Evolutionary conservation across 2,113 vertebrate genomes (phyloP), one percentile per base, ranked within the genome.

Genomic region (Periophthalmodon schlosseri): DNA sequence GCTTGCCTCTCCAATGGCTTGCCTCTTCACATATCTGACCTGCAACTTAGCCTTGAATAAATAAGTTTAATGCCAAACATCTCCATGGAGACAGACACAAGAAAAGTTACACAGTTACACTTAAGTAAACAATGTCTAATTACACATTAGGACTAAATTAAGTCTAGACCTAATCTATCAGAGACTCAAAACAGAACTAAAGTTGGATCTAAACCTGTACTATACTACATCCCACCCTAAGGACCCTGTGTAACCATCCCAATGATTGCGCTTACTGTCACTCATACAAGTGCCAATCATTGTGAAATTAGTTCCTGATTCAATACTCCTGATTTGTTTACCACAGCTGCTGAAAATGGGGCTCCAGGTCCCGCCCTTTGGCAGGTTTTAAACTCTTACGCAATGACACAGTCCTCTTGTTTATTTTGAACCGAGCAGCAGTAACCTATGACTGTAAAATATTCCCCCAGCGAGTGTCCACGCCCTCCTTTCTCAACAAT

Each of bases 261-360:
- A 21, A 57, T 24, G 14, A 5, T 56, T 20, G 1, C 8, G 20
- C 20, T 23, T 21, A 21, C 24, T 16, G 58, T 61, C 24, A 18
- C 23, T 63, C 4, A 16, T 7, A 7, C 13, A 64, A 36, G 33
- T 36, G 33, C 58, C 3, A 7, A 15, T 64, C 28, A 18, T 18
- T 15, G 8, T 63, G 52, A 24, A n/a, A 77, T 66, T 69, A 28
- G 34, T 72, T 10, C 18, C 54, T 8, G 2, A 76, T 69, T 54
- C 16, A 60, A 57, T 74, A 14, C 0, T 64, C 11, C 11, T 60
- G 33, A 44, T 9, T 7, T 24, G 21, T 20, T 28, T 69, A 47
- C 24, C 72, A 11, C 54, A 18, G 13, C 15, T 33, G 2, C 72
- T 70, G 24, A 68, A 9, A 20, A 9, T 14, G 23, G 33, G 14